Evolutionary conservation across 2,113 vertebrate genomes (phyloP), one percentile per base, ranked within the genome.

Genomic region (Actenoides hombroni): DNA sequence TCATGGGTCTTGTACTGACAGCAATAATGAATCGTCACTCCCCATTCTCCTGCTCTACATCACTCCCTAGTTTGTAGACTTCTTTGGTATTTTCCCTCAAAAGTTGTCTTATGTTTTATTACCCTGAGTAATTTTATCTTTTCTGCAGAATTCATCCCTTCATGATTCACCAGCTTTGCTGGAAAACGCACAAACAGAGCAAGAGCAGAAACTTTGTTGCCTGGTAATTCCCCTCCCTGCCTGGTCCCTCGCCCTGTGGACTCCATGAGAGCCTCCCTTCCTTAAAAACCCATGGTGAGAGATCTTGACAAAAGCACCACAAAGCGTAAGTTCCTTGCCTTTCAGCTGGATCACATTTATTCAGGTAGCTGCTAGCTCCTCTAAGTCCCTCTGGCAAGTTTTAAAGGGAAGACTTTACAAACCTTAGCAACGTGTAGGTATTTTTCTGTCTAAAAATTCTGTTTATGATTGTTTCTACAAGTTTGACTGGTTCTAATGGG

Each of bases 391-490:
- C n/a, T n/a, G 10, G 15, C 28, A 31, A 5, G 13, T 51, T 84
- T 53, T 73, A 40, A 61, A 61, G 35, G 29, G 19, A 61, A 56
- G 35, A 65, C 3, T 69, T 90, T 5, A 78, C 13, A 89, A 81
- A 40, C 31, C 33, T 37, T 54, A 69, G 44, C 8, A 85, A 59
- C 0, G 0, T 19, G 29, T 7, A 35, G 8, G 10, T 60, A 16
- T 64, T 92, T 90, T 79, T 94, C 26, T 51, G 46, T 29, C 42
- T 64, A 28, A 59, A 42, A 71, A 49, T 73, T 80, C 77, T 73
- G 31, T n/a, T 93, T 79, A 37, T 57, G 46, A 49, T 61, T 85
- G 48, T 83, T 93, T 90, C 42, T 76, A 40, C 44, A 76, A 69
- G n/a, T 88, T 16, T 86, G 44, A 61, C 53, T 69, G 44, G 54